phyloP scores from a whole-genome alignment of 2,797 vertebrate species.

The Margarornis squamiger region DNA sequence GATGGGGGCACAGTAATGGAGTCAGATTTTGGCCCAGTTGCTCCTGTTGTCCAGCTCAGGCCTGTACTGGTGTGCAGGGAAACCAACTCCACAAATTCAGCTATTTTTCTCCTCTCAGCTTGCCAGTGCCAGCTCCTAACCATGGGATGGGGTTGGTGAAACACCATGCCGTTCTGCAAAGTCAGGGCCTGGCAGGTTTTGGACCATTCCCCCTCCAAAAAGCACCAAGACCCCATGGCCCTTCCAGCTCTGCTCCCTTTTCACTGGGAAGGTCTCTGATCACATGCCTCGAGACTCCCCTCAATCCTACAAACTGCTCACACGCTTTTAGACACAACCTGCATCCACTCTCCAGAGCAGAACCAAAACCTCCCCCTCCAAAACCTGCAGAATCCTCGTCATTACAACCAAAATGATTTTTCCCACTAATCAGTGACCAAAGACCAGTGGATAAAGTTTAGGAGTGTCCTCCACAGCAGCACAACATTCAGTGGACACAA shows the following conservation, averaged over 20 bases:
- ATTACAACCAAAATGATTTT: neutral
- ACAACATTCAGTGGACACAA: neutral
- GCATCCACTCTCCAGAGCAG: neutral
- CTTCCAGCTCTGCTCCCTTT: neutral
- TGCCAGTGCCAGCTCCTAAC: neutral
- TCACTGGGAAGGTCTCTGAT: neutral
- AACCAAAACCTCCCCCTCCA: neutral
- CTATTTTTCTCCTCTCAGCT: rapidly evolving
- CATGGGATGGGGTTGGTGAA: rapidly evolving
- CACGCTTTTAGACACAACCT: neutral
- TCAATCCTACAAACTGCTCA: neutral
- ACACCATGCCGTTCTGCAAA: neutral
- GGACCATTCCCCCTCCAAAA: neutral
- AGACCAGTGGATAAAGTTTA: neutral
- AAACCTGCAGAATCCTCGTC: neutral
- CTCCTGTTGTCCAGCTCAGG: neutral
- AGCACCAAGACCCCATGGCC: neutral
- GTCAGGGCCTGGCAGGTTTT: rapidly evolving
- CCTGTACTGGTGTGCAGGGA: neutral
- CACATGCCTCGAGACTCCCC: neutral
- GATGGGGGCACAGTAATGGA: rapidly evolving
- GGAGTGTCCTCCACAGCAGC: neutral
- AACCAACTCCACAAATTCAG: neutral
- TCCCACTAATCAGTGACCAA: neutral
- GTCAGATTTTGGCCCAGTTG: neutral